These are phyloP conservation scores for Drosophila anomalata DNA, from an alignment of 2,888 invertebrate genomes.

Conservation along the genomic window DNA sequence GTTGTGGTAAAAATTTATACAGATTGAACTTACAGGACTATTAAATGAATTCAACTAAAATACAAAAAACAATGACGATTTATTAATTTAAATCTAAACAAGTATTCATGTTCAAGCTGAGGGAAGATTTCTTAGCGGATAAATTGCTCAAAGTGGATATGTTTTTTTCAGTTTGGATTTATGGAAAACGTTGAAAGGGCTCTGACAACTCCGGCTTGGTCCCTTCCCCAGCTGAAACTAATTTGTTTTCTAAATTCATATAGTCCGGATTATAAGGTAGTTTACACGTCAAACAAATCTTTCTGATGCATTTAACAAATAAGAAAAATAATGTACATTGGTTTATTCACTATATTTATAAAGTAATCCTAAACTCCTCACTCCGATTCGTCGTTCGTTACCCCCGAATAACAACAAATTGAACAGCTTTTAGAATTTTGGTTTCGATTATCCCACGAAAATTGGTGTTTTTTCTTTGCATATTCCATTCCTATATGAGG, in stretches of 20 bases:
- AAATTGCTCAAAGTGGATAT: conserved; percentile 30
- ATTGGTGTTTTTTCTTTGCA: conserved; percentile 29
- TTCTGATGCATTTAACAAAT: conserved; percentile 26
- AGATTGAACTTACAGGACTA: conserved; percentile 29
- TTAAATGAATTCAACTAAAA: conserved; percentile 23
- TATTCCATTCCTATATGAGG: conserved; percentile 34
- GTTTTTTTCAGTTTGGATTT: conserved; percentile 16
- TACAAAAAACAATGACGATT: conserved; percentile 31
- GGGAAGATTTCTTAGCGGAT: conserved; percentile 11
- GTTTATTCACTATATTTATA: conserved; percentile 18
- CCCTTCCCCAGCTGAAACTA: conserved; percentile 38
- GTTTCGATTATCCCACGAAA: conserved; percentile 17
- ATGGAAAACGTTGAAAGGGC: conserved; percentile 21
- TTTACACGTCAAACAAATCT: conserved; percentile 52
- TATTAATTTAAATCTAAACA: conserved; percentile 50
- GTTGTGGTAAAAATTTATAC: conserved; percentile 17
- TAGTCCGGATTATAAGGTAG: conserved; percentile 39
- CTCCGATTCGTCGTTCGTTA: conserved; percentile 29
- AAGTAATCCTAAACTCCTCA: conserved; percentile 28
- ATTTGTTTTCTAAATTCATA: conserved; percentile 53
- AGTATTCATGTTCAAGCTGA: conserved; percentile 28
- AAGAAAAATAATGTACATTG: conserved; percentile 56
- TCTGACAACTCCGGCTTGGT: conserved; percentile 23
- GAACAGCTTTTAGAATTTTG: conserved; percentile 53
- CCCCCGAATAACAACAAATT: conserved; percentile 78